Evolutionary conservation across 2,797 vertebrate genomes (phyloP).

Genomic region (Sebastes trivittatus): DNA sequence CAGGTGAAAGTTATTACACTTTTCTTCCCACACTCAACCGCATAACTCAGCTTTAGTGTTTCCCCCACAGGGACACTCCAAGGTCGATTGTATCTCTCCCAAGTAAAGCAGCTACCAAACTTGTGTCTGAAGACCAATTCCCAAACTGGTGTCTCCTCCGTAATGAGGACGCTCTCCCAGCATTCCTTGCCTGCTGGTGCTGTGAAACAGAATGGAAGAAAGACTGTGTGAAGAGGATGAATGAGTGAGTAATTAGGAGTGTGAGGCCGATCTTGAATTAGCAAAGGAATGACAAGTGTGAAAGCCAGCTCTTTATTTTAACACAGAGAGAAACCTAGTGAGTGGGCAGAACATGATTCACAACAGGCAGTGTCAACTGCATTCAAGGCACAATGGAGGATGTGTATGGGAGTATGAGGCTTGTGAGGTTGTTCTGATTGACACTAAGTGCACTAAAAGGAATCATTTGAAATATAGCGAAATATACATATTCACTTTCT

Average conservation of each 20-base stretch:
- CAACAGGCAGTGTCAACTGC: slow-evolving; percentile 30
- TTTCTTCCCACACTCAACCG: slow-evolving; percentile 79
- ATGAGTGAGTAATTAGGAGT: slow-evolving; percentile 75
- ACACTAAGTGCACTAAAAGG: background rate
- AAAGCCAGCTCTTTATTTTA: slow-evolving; percentile 53
- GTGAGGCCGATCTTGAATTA: slow-evolving; percentile 63
- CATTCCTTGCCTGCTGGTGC: slow-evolving; percentile 58
- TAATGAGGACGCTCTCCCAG: slow-evolving; percentile 69
- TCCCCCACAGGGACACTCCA: slow-evolving; percentile 67
- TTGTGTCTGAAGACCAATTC: slow-evolving; percentile 64
- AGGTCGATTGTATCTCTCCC: slow-evolving; percentile 65
- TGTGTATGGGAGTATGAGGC: background rate
- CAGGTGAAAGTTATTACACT: slow-evolving; percentile 81
- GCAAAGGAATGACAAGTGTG: slow-evolving; percentile 68
- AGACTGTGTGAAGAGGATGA: slow-evolving; percentile 66
- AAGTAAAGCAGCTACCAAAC: slow-evolving; percentile 58
- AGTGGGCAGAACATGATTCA: slow-evolving; percentile 51
- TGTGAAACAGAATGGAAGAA: slow-evolving; percentile 44
- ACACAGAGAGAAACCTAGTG: slow-evolving; percentile 47
- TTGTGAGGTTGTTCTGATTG: background rate
- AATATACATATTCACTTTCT: background rate
- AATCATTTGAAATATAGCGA: background rate
- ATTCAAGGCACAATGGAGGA: slow-evolving; percentile 19
- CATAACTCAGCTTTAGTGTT: slow-evolving; percentile 72
- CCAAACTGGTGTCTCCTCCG: slow-evolving; percentile 53